Base-by-base conservation (phyloP, 2,113 vertebrate species). In the Oncorhynchus masou region DNA sequence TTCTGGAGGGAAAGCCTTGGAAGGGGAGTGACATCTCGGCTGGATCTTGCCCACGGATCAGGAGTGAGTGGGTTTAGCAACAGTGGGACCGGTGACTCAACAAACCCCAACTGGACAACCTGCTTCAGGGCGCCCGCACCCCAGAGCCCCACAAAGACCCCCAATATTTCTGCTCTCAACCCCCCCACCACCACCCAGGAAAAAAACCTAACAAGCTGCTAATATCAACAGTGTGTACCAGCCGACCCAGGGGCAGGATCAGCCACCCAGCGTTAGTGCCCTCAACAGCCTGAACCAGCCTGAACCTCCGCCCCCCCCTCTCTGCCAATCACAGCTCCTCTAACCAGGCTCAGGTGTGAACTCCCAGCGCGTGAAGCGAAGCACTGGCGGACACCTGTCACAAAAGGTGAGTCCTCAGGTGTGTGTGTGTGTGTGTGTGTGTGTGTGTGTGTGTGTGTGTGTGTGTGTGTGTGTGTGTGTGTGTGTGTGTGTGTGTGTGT, bases 391-490 rank as follows among this genome's bases (percentile, higher is more conserved):
- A 77, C 68, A 81, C 73, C 79, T 88, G 2, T 89, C 86, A 7
- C 95, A 96, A 5, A 95, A 96, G 94, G 97, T 99, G 87, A 90
- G 90, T 77, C 71, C 31, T 22, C 71, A 74, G 64, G 20, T 15
- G 16, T 72, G 70, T 72, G 51, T 72, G 70, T 72, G 13, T 57
- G 72, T 64, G 57, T 74, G 72, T 67, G 62, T 67, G 34, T 68
- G 15, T 74, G 64, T 74, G 15, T 74, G 3, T 74, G 64, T 74
- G 15, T 74, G 64, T 67, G 62, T 67, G 34, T 74, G 15, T 74
- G 64, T 15, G 16, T 72, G 70, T 6, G 16, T 60, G 70, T 6
- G 16, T 72, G 70, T 6, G 16, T 60, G 70, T 6, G 16, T 60
- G 70, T 67, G 62, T 67, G 34, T 67, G 62, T 67, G 34, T 74